A percentile compares a stretch with the other conserved stretches of the same genome.
phyloP scores from a whole-genome alignment of 2,113 vertebrate species.

The Cinclus mexicanus region DNA sequence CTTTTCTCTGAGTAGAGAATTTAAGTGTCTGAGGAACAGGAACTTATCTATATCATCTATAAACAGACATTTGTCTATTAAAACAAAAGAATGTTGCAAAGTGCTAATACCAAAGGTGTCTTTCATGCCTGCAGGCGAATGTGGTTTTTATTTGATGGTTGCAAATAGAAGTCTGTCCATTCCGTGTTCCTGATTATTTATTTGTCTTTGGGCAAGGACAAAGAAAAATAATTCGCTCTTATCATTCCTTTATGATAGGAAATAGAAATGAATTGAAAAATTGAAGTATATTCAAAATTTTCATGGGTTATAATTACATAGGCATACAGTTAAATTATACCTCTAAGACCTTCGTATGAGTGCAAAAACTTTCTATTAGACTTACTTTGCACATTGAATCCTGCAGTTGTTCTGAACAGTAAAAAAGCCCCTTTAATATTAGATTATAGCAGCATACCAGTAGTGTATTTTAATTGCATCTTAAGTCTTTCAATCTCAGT shows the following conservation, averaged over 20 bases:
- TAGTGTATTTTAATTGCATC: background rate
- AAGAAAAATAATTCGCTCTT: background rate
- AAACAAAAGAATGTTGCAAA: background rate
- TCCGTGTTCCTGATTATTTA: background rate
- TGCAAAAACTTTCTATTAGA: background rate
- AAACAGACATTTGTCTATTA: background rate
- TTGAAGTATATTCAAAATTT: background rate
- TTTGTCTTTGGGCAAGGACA: slow-evolving; percentile 12
- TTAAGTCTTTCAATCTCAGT: background rate
- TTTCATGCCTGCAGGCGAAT: background rate
- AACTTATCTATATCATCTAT: background rate
- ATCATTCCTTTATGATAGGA: background rate
- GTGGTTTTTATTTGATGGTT: background rate
- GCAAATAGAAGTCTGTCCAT: background rate
- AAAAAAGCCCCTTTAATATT: background rate
- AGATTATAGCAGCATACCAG: background rate
- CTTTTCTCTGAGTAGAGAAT: background rate
- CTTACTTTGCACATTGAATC: background rate
- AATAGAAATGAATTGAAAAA: background rate
- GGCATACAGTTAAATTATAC: background rate
- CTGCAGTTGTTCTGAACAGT: background rate
- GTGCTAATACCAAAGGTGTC: background rate
- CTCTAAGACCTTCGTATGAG: background rate
- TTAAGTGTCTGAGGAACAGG: background rate
- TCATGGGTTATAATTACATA: background rate